Evolutionary conservation across 2,888 invertebrate genomes (phyloP), one percentile per base, ranked within the genome.

Genomic region (Apodemia mormo): DNA sequence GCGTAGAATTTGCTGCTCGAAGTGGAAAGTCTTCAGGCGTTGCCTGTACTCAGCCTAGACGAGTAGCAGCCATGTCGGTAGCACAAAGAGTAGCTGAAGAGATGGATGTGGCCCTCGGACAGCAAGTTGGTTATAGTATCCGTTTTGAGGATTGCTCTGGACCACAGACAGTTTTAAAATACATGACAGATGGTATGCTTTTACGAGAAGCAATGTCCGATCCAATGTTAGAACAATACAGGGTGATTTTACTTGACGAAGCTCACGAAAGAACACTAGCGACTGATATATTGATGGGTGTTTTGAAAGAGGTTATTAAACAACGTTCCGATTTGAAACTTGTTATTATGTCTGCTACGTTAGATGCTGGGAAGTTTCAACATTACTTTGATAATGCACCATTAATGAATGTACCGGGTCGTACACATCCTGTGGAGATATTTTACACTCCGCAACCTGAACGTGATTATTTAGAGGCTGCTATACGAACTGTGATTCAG

Each of bases 111-210:
- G 96, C 96, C 7, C 88, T 99, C 7, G 97, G 97, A 0, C 92
- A 93, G 73, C 92, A 93, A 76, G 92, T 93, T 0, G 92, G 92
- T 9, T 92, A 92, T 80, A 91, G 98, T 84, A 99, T 99, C 84
- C 97, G 99, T 94, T 99, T 99, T 84, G 99, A 99, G 89, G 99
- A 99, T 91, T 99, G 99, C 84, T 98, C 99, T 2, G 98, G 98
- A 1, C 95, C 97, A 0, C 97, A 97, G 83, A 99, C 99, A 0
- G 94, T 99, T 43, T 94, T 99, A 1, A 99, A 99, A 83, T 99
- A 99, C 86, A 98, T 99, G 98, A 99, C 99, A 14, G 99, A 99
- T 81, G 99, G 99, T 97, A 99, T 99, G 99, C 95, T 99, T 87
- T 93, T 99, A 49, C 94, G 99, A 73, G 99, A 99, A 94, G 99